Evolutionary conservation across 2,888 invertebrate species (phyloP).

Genomic region (Drosophila greeni): DNA sequence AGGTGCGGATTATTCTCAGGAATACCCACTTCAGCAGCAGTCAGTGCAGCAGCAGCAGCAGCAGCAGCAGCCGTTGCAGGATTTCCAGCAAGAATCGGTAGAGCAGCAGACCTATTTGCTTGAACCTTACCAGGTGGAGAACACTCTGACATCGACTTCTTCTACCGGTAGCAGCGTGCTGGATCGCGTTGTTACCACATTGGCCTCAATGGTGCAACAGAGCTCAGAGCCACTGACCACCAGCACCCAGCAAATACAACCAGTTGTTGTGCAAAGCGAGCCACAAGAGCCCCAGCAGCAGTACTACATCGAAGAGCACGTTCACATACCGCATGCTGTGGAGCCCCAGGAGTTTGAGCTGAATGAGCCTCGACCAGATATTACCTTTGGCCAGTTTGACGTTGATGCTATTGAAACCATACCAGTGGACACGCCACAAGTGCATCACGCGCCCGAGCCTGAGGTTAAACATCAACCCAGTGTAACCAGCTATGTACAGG

Average conservation of each 20-base stretch:
- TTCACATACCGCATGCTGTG: constrained; percentile 58
- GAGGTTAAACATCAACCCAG: constrained; percentile 16
- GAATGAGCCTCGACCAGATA: constrained; percentile 73
- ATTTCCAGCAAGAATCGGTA: constrained; percentile 47
- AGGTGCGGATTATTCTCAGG: constrained; percentile 43
- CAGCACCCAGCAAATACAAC: constrained; percentile 59
- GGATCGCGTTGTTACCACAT: constrained; percentile 64
- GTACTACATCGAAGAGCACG: constrained; percentile 55
- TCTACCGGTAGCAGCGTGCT: constrained; percentile 56
- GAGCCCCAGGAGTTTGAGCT: constrained; percentile 70
- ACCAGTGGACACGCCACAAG: constrained; percentile 52
- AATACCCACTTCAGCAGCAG: constrained; percentile 44
- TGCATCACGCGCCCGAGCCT: not conserved
- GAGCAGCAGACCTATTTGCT: constrained; percentile 56
- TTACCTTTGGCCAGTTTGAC: constrained; percentile 77
- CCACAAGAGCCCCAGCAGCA: constrained; percentile 33
- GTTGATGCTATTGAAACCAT: constrained; percentile 76
- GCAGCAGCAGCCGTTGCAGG: constrained; percentile 29
- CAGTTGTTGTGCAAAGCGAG: constrained; percentile 32
- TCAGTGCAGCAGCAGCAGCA: constrained; percentile 26
- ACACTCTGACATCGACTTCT: constrained; percentile 43
- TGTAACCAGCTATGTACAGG: constrained; percentile 47
- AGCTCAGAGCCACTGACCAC: constrained; percentile 58
- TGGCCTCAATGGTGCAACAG: constrained; percentile 66
- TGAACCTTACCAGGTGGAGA: constrained; percentile 49